Percentiles rank a stretch among this genome's conserved stretches.
These are phyloP conservation scores for Drosophila parvula DNA, from an alignment of 1,140 invertebrate genomes.

Conservation along the genomic window DNA sequence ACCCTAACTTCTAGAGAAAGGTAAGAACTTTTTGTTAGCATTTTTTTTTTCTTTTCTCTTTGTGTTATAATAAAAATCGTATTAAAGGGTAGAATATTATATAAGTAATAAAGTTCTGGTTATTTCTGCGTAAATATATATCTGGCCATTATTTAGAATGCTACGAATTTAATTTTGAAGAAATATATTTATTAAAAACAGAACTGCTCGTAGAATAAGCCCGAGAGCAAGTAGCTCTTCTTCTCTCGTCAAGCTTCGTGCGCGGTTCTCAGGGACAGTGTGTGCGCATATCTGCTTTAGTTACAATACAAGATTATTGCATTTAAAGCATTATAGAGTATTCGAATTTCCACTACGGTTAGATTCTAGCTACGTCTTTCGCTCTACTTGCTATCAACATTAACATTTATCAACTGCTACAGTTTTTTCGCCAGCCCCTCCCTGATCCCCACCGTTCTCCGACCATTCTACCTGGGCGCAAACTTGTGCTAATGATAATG, in stretches of 20 bases:
- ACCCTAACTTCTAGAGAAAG: conserved; percentile 26
- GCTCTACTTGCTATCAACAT: conserved; percentile 71
- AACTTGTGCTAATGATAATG: conserved; percentile 78
- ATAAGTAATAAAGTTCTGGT: too few relatives aligned
- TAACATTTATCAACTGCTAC: conserved; percentile 82
- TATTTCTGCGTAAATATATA: too few relatives aligned
- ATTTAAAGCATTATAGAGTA: conserved; percentile 30
- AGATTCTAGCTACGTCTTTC: conserved; percentile 20
- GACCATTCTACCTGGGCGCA: conserved; percentile 48
- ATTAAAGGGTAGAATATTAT: too few relatives aligned
- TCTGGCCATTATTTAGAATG: too few relatives aligned
- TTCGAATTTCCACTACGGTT: conserved; percentile 1
- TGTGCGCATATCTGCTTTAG: too few relatives aligned
- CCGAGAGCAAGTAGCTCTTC: neutral
- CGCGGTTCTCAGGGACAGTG: neutral
- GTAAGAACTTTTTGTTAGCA: neutral
- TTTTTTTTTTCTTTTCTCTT: neutral
- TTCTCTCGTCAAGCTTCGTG: neutral
- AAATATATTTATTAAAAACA: neutral
- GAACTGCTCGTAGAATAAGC: too few relatives aligned
- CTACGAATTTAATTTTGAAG: too few relatives aligned
- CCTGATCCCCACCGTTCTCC: conserved; percentile 1
- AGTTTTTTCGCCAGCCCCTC: conserved; percentile 50
- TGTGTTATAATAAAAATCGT: neutral
- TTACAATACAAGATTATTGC: neutral